Conservation (phyloP, 2,113 vertebrate genomes). For the Apteryx mantelli region DNA sequence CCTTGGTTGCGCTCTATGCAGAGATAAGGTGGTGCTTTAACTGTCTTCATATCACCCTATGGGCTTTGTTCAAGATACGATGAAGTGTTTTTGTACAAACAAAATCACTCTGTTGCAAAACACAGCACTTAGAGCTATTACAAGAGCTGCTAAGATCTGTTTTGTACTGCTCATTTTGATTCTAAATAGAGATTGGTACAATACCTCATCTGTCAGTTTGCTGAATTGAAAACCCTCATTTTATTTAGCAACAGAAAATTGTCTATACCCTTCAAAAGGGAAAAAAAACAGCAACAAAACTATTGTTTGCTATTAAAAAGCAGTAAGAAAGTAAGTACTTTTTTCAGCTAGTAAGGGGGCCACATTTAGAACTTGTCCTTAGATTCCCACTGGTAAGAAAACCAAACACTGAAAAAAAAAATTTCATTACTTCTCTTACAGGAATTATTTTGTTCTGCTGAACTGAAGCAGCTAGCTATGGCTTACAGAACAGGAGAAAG, state of each 20-base stretch:
- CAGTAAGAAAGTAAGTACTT: background rate
- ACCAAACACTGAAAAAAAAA: background rate
- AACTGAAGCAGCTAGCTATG: background rate
- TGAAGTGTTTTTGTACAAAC: background rate
- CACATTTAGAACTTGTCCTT: background rate
- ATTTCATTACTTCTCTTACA: background rate
- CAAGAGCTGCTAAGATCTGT: background rate
- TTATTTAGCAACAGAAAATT: background rate
- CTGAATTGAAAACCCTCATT: background rate
- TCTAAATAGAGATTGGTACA: background rate
- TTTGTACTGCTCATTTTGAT: background rate
- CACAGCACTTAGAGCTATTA: background rate
- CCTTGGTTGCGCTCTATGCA: background rate
- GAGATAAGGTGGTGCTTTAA: background rate
- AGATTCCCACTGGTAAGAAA: background rate
- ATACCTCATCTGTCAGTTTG: background rate
- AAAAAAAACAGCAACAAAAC: background rate
- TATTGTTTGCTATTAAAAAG: background rate
- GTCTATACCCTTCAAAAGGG: background rate
- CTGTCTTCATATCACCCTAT: background rate
- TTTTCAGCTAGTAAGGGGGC: background rate
- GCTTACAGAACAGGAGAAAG: background rate
- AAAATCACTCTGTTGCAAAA: slow-evolving; percentile 7
- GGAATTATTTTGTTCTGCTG: background rate
- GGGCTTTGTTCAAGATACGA: background rate